Evolutionary conservation across 2,113 vertebrate species (phyloP).

Genomic region (Python bivittatus): DNA sequence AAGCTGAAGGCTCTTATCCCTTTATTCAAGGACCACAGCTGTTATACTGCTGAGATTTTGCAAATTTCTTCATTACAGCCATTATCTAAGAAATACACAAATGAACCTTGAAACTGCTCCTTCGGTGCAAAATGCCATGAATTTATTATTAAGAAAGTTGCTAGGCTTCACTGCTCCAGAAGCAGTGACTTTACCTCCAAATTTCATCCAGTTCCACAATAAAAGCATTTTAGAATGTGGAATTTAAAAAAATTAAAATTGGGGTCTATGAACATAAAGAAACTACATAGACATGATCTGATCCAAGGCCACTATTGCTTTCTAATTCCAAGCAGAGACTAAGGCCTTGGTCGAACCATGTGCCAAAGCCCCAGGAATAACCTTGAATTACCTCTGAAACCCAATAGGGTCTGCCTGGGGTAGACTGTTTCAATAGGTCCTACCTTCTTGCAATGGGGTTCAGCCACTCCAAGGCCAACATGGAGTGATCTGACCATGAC

Average conservation of each 20-base stretch:
- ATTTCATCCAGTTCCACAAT: not conserved
- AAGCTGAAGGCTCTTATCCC: not conserved
- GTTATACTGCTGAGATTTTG: not conserved
- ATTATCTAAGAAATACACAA: not conserved
- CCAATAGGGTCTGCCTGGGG: not conserved
- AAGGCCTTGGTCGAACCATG: not conserved
- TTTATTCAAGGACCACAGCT: not conserved
- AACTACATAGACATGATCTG: not conserved
- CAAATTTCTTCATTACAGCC: not conserved
- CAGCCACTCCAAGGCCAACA: not conserved
- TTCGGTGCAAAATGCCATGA: not conserved
- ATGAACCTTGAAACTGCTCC: not conserved
- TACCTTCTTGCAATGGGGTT: not conserved
- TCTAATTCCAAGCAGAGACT: not conserved
- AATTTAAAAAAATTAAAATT: not conserved
- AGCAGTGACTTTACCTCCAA: not conserved
- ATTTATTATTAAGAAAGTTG: not conserved
- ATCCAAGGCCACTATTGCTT: not conserved
- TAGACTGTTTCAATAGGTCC: not conserved
- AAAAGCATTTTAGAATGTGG: not conserved
- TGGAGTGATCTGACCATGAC: not conserved
- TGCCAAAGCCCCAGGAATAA: not conserved
- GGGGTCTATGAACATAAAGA: not conserved
- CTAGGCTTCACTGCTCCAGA: not conserved
- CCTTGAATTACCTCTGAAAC: not conserved